Conservation (phyloP, 2,888 invertebrate species). For the Spisula subtruncata region DNA sequence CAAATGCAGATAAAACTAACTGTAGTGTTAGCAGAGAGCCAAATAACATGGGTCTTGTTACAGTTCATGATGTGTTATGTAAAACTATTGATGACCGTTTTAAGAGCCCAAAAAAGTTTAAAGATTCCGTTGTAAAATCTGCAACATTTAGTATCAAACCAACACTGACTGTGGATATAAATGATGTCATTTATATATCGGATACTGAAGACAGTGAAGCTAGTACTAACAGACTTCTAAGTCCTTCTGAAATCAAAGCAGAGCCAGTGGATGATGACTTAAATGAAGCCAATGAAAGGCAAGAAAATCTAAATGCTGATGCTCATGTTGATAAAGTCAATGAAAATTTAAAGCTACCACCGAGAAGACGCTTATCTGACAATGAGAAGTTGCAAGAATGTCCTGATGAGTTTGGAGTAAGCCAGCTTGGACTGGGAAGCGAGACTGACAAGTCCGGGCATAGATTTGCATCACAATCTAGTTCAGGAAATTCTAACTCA, state of each 20-base stretch:
- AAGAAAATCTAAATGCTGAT: not conserved
- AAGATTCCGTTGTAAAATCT: not conserved
- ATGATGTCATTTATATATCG: conserved; percentile 19
- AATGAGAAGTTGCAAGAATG: not conserved
- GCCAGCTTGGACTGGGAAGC: conserved; percentile 30
- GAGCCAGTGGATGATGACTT: conserved; percentile 58
- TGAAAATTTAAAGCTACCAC: not conserved
- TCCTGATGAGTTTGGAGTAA: conserved; percentile 2
- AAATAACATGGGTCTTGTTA: not conserved
- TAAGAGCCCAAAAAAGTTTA: not conserved
- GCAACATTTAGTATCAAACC: not conserved
- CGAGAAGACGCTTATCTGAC: not conserved
- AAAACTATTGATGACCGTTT: not conserved
- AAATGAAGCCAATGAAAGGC: conserved; percentile 7
- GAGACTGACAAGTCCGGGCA: not conserved
- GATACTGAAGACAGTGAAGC: conserved; percentile 17
- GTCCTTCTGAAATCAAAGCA: conserved; percentile 45
- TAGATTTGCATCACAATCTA: conserved; percentile 20
- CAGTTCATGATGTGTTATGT: not conserved
- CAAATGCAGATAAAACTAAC: not conserved
- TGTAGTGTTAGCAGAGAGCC: not conserved
- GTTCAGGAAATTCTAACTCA: conserved; percentile 35
- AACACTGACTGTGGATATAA: not conserved
- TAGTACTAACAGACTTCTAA: not conserved
- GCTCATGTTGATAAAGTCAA: not conserved